Conservation (phyloP, 2,888 invertebrate species). For the Polyommatus icarus region DNA sequence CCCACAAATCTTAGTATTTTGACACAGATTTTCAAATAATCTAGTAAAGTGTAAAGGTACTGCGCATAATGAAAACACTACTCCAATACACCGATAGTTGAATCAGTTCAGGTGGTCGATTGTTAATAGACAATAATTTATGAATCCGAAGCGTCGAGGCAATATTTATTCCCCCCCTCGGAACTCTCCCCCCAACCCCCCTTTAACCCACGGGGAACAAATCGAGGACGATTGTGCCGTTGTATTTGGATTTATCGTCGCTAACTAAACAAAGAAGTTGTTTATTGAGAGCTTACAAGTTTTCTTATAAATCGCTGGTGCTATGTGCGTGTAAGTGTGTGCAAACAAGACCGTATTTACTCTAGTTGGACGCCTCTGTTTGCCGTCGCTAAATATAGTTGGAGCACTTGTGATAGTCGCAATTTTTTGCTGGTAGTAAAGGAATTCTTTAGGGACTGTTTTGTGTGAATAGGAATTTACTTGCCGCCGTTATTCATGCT, state of each 20-base stretch:
- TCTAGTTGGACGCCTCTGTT: background rate
- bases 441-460: background rate
- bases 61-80: background rate
- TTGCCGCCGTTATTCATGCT: background rate
- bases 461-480: too few species aligned
- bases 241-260: conserved; percentile 15
- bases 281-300: conserved; percentile 17
- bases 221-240: background rate
- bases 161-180: background rate
- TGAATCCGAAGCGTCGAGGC: background rate
- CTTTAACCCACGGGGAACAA: background rate
- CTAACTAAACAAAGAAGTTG: conserved; percentile 13
- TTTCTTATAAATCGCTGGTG: conserved; percentile 23
- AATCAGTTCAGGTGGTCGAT: conserved; percentile 17
- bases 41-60: too few species aligned
- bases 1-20: too few species aligned
- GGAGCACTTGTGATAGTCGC: background rate
- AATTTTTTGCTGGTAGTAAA: background rate
- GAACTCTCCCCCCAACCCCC: background rate
- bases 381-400: background rate
- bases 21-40: too few species aligned
- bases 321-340: background rate
- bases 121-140: conserved; percentile 19
- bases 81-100: background rate
- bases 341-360: background rate